Evolutionary conservation across 2,888 invertebrate species (phyloP).

Genomic region (Gryllus longicercus): DNA sequence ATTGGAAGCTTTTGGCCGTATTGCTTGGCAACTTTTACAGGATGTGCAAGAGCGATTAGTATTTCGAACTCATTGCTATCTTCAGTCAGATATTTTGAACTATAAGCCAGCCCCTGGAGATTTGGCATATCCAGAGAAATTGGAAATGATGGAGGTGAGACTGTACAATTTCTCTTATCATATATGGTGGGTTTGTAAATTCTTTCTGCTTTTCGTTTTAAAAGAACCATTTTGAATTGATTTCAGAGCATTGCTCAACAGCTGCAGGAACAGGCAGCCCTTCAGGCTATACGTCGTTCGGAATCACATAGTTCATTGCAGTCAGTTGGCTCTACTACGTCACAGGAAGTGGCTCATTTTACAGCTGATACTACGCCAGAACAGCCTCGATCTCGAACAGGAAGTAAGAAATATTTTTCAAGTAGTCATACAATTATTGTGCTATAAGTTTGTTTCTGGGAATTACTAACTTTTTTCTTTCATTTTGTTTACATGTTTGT

Average conservation of each 20-base stretch:
- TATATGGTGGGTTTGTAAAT: background rate
- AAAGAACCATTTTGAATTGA: slow-evolving; percentile 21
- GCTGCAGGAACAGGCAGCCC: slow-evolving; percentile 55
- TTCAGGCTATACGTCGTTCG: slow-evolving; percentile 49
- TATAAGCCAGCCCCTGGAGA: slow-evolving; percentile 92
- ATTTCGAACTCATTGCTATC: slow-evolving; percentile 90
- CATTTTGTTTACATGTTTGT: no score
- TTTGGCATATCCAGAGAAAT: slow-evolving; percentile 94
- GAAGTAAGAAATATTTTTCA: slow-evolving; percentile 43
- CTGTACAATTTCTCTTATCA: background rate
- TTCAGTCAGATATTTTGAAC: slow-evolving; percentile 83
- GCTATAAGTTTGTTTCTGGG: no score
- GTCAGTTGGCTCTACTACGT: slow-evolving; percentile 64
- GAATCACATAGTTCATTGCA: slow-evolving; percentile 67
- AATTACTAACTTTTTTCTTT: no score
- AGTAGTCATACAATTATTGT: no score
- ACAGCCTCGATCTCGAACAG: slow-evolving; percentile 51
- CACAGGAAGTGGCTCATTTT: slow-evolving; percentile 68
- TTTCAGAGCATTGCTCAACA: slow-evolving; percentile 63
- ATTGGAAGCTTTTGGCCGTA: slow-evolving; percentile 70
- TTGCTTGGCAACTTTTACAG: slow-evolving; percentile 78
- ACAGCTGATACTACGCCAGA: slow-evolving; percentile 47
- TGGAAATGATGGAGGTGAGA: slow-evolving; percentile 91
- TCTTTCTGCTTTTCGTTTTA: background rate
- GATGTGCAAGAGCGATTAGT: slow-evolving; percentile 96